These are phyloP conservation scores for Aurelia aurita complex sp. Pacific DNA, from an alignment of 30 jellyfish, hydroid and myxozoan species.

Conservation along the genomic window DNA sequence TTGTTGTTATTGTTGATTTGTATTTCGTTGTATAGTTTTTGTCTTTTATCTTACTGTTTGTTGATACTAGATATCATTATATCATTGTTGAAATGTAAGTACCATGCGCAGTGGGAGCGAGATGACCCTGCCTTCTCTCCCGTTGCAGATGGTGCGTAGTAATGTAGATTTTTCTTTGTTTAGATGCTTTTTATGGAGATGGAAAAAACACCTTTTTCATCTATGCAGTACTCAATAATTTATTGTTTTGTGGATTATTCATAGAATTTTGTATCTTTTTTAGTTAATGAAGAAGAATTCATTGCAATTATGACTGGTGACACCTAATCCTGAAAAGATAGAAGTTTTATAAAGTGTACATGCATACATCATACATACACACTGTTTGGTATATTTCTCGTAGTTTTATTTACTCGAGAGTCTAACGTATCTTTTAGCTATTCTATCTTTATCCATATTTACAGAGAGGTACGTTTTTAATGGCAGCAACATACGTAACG, in stretches of 20 bases:
- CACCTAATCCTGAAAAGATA: constrained; percentile 55
- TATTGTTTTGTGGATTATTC: neutral
- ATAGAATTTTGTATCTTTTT: neutral
- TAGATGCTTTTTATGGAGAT: too few relatives aligned
- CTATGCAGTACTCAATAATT: neutral
- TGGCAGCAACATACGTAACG: neutral
- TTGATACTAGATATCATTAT: too few relatives aligned
- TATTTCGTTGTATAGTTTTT: too few relatives aligned
- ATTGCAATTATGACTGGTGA: constrained; percentile 97
- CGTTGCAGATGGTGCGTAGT: too few relatives aligned
- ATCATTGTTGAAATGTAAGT: too few relatives aligned
- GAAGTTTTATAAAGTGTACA: neutral
- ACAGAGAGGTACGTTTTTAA: neutral
- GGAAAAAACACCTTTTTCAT: too few relatives aligned
- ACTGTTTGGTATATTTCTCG: neutral
- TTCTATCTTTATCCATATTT: neutral
- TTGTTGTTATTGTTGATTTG: too few relatives aligned
- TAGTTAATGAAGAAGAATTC: constrained; percentile 91
- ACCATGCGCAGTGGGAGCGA: too few relatives aligned
- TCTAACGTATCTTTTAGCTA: neutral
- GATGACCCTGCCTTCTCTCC: too few relatives aligned
- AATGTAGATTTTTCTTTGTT: too few relatives aligned
- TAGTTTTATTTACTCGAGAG: neutral
- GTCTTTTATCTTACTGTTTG: too few relatives aligned
- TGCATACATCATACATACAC: neutral